Conservation (phyloP, 2,888 invertebrate species). For the Mimumesa dahlbomi region DNA sequence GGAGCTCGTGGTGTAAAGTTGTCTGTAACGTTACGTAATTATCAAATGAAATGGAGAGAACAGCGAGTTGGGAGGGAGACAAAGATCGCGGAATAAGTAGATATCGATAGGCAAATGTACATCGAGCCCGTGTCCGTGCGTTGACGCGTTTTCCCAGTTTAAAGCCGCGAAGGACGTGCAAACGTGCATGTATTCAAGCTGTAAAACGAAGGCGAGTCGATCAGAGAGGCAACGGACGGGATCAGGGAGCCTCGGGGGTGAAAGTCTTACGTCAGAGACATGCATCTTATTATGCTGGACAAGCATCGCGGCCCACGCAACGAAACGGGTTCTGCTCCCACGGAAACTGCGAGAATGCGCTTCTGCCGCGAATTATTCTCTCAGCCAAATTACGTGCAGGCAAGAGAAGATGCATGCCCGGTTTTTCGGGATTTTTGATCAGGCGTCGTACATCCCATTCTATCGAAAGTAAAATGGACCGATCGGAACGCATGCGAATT, state of each 20-base stretch:
- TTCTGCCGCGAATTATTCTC: neutral
- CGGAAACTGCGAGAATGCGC: conserved; percentile 41
- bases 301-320: conserved; percentile 65
- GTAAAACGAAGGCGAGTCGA: neutral
- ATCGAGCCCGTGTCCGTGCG: no score
- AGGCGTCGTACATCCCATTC: no score
- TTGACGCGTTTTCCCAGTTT: no score
- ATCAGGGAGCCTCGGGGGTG: conserved; percentile 71
- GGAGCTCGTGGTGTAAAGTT: conserved; percentile 15
- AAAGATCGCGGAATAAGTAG: neutral
- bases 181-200: neutral
- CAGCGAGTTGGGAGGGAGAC: neutral
- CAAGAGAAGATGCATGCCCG: neutral
- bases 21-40: conserved; percentile 31
- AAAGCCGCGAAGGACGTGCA: no score
- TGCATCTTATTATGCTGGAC: conserved; percentile 74
- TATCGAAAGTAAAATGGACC: no score
- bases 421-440: neutral
- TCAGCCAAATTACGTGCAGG: no score
- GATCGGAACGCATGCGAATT: no score
- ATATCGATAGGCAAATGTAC: neutral
- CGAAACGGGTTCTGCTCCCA: conserved; percentile 63
- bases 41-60: conserved; percentile 3
- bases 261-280: conserved; percentile 76
- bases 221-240: conserved; percentile 7